A percentile compares a stretch with the other conserved stretches of the same genome.
Evolutionary conservation across 23 tunicate species (phyloP).

Genomic region (Styela plicata): DNA sequence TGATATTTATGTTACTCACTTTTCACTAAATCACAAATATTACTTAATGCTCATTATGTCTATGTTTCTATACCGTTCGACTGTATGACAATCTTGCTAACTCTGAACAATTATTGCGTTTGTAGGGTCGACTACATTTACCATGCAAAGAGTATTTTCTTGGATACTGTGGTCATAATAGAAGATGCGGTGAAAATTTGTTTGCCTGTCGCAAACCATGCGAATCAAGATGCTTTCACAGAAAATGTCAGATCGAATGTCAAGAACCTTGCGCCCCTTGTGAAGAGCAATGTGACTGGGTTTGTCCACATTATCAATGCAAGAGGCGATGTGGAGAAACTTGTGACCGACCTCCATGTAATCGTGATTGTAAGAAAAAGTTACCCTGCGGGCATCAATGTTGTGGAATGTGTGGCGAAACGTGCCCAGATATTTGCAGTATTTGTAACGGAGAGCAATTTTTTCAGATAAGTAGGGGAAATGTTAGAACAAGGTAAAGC

Average conservation of each 20-base stretch:
- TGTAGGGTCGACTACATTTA: slow-evolving; percentile 65
- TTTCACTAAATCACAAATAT: too few species aligned
- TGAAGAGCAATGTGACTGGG: not conserved
- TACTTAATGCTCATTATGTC: not conserved
- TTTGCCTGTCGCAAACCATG: not conserved
- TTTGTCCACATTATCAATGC: slow-evolving; percentile 5
- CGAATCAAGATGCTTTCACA: not conserved
- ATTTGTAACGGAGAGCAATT: not conserved
- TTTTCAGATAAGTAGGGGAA: not conserved
- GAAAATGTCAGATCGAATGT: slow-evolving; percentile 2
- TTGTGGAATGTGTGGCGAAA: slow-evolving; percentile 14
- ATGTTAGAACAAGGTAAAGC: not conserved
- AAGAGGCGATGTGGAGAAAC: slow-evolving; percentile 11
- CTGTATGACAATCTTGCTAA: not conserved
- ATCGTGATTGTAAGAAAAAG: not conserved
- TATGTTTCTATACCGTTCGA: not conserved
- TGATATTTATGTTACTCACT: too few species aligned
- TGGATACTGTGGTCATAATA: slow-evolving; percentile 71
- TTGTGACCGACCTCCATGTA: slow-evolving; percentile 18
- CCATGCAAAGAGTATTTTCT: slow-evolving; percentile 51
- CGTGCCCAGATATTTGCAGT: slow-evolving; percentile 24
- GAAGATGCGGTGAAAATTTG: slow-evolving; percentile 39
- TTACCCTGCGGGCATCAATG: not conserved
- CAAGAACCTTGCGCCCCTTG: slow-evolving; percentile 9
- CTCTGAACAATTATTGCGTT: not conserved